Conservation (phyloP, 2,113 vertebrate genomes). For the Dasyprocta punctata region DNA sequence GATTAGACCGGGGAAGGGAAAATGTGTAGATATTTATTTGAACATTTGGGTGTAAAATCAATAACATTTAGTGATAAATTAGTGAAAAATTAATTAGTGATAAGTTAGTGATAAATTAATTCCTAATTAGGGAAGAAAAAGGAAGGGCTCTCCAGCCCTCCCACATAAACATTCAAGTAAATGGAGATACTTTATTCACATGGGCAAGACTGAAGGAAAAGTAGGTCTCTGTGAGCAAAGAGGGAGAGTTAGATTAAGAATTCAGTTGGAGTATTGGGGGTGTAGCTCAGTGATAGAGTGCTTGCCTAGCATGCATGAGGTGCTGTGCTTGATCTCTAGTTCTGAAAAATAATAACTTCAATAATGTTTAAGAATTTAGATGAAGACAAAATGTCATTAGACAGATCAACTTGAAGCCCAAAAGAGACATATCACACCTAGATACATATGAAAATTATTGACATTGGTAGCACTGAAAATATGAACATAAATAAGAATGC, state of each 20-base stretch:
- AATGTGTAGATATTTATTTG: neutral
- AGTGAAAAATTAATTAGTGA: no score
- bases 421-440: neutral
- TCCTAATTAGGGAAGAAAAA: neutral
- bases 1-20: neutral
- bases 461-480: neutral
- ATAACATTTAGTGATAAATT: neutral
- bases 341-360: neutral
- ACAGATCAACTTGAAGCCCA: neutral
- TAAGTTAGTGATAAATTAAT: no score
- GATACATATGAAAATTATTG: neutral
- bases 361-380: neutral
- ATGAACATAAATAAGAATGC: constrained; percentile 31
- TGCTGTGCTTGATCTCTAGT: neutral
- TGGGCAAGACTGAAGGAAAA: neutral
- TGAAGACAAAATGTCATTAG: neutral
- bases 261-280: neutral
- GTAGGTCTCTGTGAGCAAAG: neutral
- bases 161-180: neutral
- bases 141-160: neutral
- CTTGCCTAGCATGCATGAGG: neutral
- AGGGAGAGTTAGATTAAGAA: neutral
- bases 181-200: neutral
- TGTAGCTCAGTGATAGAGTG: neutral
- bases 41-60: neutral